Evolutionary conservation across 2,888 invertebrate genomes (phyloP).

Genomic region (Nebria brevicollis): DNA sequence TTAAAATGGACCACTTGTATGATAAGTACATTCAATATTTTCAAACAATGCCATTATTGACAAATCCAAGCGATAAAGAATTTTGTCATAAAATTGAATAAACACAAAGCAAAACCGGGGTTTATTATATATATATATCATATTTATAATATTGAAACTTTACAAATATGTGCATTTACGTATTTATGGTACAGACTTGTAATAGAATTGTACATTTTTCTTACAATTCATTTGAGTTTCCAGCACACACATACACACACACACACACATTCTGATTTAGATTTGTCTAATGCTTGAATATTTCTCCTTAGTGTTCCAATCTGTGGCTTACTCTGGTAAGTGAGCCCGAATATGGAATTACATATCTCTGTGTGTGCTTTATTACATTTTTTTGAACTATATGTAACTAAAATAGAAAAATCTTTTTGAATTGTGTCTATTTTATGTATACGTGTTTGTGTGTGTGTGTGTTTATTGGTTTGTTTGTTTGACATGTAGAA

Average conservation of each 20-base stretch:
- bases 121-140: no score
- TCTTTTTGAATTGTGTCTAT: no score
- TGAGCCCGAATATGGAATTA: conserved; percentile 64
- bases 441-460: background rate
- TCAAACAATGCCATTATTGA: background rate
- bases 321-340: conserved; percentile 96
- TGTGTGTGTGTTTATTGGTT: background rate
- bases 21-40: background rate
- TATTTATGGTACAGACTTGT: no score
- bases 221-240: background rate
- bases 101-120: no score
- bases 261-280: background rate
- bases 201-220: background rate
- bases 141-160: no score
- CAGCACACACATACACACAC: background rate
- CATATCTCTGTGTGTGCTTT: background rate
- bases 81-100: no score
- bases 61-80: no score
- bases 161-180: no score
- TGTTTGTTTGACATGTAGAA: conserved; percentile 12
- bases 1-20: no score
- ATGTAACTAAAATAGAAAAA: background rate
- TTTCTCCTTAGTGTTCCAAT: conserved; percentile 86
- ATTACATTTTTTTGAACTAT: no score
- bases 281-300: conserved; percentile 32